Conservation (phyloP, 2,113 vertebrate species). For the Ptyas mucosa region DNA sequence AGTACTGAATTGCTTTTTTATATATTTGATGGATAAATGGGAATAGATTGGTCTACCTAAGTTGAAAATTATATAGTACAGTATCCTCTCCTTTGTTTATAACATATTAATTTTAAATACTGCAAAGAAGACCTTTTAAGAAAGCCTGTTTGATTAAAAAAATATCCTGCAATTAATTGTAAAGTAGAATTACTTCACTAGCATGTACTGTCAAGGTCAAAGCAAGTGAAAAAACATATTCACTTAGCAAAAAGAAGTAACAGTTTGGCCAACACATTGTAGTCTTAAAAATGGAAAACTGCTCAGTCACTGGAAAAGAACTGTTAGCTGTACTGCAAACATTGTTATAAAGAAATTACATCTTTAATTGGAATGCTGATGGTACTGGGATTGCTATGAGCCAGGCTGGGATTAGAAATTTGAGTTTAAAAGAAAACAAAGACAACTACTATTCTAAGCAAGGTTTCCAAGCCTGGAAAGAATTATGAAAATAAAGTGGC, state of each 20-base stretch:
- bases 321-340: background rate
- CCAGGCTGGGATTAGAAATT: background rate
- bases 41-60: background rate
- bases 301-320: background rate
- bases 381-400: background rate
- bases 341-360: background rate
- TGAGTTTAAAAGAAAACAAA: background rate
- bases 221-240: background rate
- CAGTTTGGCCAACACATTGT: background rate
- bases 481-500: background rate
- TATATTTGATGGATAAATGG: background rate
- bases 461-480: background rate
- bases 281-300: background rate
- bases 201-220: background rate
- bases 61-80: background rate
- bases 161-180: background rate
- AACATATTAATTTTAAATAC: background rate
- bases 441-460: background rate
- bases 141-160: slow-evolving; percentile 5
- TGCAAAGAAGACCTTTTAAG: background rate
- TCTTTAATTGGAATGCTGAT: background rate
- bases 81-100: background rate
- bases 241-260: background rate
- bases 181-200: slow-evolving; percentile 18
- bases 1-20: background rate